A percentile compares a stretch with the other conserved stretches of the same genome.
Evolutionary conservation across 2,888 invertebrate species (phyloP).

Genomic region (Tenthredo livida): DNA sequence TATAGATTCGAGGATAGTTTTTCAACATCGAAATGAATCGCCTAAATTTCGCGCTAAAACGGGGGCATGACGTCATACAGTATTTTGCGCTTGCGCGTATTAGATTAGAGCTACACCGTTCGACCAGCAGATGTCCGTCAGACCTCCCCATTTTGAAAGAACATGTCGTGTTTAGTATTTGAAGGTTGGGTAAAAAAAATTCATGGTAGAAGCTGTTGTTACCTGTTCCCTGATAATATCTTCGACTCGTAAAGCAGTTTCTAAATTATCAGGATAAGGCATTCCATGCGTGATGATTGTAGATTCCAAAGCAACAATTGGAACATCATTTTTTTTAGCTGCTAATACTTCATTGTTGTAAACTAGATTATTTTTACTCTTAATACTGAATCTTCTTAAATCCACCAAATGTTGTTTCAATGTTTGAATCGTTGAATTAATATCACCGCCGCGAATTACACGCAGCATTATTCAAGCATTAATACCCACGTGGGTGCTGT

Average conservation of each 20-base stretch:
- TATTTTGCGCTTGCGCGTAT: neutral
- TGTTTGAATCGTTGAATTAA: neutral
- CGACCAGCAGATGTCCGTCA: neutral
- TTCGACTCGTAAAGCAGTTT: conserved; percentile 92
- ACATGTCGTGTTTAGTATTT: neutral
- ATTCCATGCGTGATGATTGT: conserved; percentile 99
- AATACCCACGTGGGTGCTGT: conserved; percentile 15
- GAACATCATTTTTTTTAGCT: conserved; percentile 83
- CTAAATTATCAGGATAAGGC: conserved; percentile 95
- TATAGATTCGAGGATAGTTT: neutral
- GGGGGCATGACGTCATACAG: neutral
- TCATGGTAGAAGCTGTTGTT: neutral
- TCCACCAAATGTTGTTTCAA: conserved; percentile 17
- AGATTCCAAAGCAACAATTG: conserved; percentile 97
- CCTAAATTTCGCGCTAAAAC: neutral
- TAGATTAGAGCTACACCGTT: neutral
- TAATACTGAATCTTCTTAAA: neutral
- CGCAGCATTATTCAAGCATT: conserved; percentile 22
- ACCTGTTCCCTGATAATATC: conserved; percentile 86
- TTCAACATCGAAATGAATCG: neutral
- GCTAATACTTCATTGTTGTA: conserved; percentile 82
- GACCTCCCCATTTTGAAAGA: neutral
- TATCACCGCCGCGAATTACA: neutral
- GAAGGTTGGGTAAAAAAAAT: neutral
- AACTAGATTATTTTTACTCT: conserved; percentile 29